Percentiles rank a stretch among this genome's conserved stretches.
Evolutionary conservation across 2,888 invertebrate species (phyloP).

Genomic region (Morpho achilles): DNA sequence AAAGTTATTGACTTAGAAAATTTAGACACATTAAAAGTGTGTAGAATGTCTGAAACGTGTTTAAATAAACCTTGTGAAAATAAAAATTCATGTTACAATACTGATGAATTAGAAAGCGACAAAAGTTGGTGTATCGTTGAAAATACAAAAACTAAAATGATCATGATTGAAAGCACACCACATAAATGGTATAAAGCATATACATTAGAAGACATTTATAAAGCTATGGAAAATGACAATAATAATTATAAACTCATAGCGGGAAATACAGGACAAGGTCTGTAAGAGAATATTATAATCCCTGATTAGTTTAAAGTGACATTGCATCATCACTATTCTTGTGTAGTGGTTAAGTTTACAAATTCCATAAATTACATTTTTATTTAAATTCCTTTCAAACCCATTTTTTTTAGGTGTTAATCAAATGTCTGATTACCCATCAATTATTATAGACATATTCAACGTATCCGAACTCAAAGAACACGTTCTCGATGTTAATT

Average conservation of each 20-base stretch:
- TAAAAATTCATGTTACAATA: conserved; percentile 22
- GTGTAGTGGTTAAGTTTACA: no score
- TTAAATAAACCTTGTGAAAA: conserved; percentile 31
- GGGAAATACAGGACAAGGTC: conserved; percentile 87
- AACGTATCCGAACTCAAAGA: conserved; percentile 56
- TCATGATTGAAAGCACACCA: conserved; percentile 65
- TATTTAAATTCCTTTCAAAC: no score
- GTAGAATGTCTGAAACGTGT: conserved; percentile 45
- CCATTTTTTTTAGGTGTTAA: conserved; percentile 59
- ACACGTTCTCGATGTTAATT: conserved; percentile 50
- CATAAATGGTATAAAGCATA: conserved; percentile 74
- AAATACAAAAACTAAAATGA: conserved; percentile 56
- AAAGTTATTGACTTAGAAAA: conserved; percentile 74
- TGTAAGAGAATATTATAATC: background rate
- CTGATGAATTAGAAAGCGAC: conserved; percentile 10
- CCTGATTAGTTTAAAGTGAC: no score
- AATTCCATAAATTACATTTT: no score
- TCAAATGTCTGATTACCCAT: conserved; percentile 52
- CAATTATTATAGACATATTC: conserved; percentile 56
- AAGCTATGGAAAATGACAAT: conserved; percentile 43
- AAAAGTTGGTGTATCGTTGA: conserved; percentile 46
- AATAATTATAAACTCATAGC: conserved; percentile 79
- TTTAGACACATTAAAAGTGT: conserved; percentile 40
- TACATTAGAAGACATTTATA: conserved; percentile 66
- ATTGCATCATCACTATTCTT: no score